phyloP scores from a whole-genome alignment of 2,888 invertebrate species.

The Thecocarcelia acutangulata region DNA sequence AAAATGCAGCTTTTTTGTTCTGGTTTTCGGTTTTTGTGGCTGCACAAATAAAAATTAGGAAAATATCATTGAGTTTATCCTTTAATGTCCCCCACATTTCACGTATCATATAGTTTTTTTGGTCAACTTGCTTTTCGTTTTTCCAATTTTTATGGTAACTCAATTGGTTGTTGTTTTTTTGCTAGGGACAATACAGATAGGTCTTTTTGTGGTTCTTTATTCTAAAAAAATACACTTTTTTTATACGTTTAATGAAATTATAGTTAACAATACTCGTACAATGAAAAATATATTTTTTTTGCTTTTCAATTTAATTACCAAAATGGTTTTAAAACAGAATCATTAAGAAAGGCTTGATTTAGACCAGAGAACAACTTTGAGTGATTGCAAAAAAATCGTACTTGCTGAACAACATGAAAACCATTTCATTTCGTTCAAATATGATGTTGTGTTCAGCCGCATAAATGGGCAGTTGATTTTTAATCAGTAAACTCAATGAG shows the following conservation, averaged over 20 bases:
- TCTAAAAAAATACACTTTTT: neutral
- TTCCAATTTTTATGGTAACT: constrained; percentile 1
- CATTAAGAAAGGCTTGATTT: neutral
- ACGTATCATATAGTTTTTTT: constrained; percentile 37
- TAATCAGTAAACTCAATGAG: no score
- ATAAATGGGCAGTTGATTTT: no score
- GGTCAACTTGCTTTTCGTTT: neutral
- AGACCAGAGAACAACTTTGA: no score
- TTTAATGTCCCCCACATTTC: constrained; percentile 52
- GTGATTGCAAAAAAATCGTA: no score
- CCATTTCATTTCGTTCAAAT: no score
- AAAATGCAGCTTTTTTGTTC: neutral
- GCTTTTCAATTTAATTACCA: neutral
- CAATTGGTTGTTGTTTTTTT: neutral
- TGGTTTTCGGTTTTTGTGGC: constrained; percentile 46
- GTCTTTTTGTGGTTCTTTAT: neutral
- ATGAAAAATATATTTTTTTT: neutral
- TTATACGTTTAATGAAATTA: no score
- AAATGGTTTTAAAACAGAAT: neutral
- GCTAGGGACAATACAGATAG: neutral
- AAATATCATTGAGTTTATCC: constrained; percentile 52
- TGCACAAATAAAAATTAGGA: constrained; percentile 50
- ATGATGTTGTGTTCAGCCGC: no score
- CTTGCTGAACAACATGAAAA: no score
- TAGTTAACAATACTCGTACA: neutral